A percentile compares a stretch with the other conserved stretches of the same genome.
Conservation (phyloP, 1,140 invertebrate genomes). For the Hirudo medicinalis region DNA sequence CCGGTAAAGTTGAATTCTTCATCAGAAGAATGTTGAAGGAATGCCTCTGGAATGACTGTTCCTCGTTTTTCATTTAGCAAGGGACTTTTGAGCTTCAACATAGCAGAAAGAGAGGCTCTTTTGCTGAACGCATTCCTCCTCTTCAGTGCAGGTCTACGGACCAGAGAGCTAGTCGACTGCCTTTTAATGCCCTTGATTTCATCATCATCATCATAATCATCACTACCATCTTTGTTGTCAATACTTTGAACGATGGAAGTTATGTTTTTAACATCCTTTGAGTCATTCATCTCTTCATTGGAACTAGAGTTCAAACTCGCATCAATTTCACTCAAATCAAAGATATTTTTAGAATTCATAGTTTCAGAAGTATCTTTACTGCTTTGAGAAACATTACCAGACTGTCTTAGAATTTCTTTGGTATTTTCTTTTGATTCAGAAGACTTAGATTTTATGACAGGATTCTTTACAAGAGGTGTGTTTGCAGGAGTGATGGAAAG, state of each 20-base stretch:
- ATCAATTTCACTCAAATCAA: background rate
- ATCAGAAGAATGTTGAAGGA: too few species aligned
- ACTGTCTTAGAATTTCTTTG: background rate
- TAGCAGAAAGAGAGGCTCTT: too few species aligned
- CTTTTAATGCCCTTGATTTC: background rate
- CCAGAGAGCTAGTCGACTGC: too few species aligned
- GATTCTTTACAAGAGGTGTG: background rate
- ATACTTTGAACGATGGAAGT: background rate
- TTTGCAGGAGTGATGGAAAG: too few species aligned
- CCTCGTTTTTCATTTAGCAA: too few species aligned
- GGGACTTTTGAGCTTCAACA: too few species aligned
- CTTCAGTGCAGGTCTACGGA: too few species aligned
- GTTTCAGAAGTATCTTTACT: background rate
- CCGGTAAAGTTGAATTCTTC: too few species aligned
- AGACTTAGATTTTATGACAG: background rate
- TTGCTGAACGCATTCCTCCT: too few species aligned
- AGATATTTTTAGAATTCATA: background rate
- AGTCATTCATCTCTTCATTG: background rate
- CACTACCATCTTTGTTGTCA: background rate
- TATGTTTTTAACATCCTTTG: background rate
- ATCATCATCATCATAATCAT: constrained; percentile 10
- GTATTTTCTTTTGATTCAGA: background rate
- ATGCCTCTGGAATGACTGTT: too few species aligned
- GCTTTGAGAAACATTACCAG: background rate
- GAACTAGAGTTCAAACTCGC: background rate